phyloP scores from a whole-genome alignment of 2,113 vertebrate genomes.

The Gallinago undulata region DNA sequence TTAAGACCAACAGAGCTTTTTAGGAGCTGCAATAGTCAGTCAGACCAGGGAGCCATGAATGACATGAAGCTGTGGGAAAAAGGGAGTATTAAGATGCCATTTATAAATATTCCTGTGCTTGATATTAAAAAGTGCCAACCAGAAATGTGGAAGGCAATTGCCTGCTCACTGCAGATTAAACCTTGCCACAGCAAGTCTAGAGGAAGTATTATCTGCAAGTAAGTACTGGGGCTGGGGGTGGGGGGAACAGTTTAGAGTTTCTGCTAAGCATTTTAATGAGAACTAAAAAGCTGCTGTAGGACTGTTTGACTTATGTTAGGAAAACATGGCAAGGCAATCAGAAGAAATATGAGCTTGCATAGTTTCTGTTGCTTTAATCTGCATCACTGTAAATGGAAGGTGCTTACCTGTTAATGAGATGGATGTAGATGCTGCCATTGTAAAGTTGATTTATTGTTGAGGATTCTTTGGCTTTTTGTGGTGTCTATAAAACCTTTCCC shows the following conservation, averaged over 20 bases:
- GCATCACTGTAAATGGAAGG: neutral
- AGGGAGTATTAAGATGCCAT: conserved; percentile 97
- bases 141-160: conserved; percentile 97
- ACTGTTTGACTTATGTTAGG: neutral
- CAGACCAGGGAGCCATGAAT: conserved; percentile 96
- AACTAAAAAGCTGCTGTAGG: neutral
- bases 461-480: rapidly evolving
- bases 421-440: neutral
- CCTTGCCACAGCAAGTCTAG: conserved; percentile 96
- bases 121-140: conserved; percentile 95
- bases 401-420: neutral
- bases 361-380: neutral
- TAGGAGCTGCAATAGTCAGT: conserved; percentile 94
- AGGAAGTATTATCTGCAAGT: conserved; percentile 97
- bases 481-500: neutral
- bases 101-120: conserved; percentile 96
- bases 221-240: conserved; percentile 33
- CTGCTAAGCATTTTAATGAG: neutral
- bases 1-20: conserved; percentile 96
- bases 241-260: neutral
- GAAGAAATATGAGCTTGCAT: neutral
- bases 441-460: neutral
- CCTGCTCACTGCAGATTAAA: conserved; percentile 96
- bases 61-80: conserved; percentile 99
- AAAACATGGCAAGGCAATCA: neutral